These are phyloP conservation scores for Drosophila diplacantha DNA, from an alignment of 2,888 invertebrate genomes.

Conservation along the genomic window DNA sequence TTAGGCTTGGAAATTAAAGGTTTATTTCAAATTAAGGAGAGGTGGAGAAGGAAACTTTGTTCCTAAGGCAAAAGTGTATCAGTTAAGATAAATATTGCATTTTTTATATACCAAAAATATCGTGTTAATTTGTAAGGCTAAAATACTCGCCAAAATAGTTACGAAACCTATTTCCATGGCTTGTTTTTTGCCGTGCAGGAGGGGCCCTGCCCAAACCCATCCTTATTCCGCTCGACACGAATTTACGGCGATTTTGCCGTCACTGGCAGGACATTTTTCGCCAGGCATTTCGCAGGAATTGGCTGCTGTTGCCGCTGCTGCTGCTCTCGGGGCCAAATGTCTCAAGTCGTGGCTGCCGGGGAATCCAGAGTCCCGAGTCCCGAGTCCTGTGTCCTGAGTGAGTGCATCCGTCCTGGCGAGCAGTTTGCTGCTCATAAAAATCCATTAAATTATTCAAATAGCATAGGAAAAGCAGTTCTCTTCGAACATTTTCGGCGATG, in stretches of 20 bases:
- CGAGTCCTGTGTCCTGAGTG: conserved; percentile 20
- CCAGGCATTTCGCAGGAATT: conserved; percentile 14
- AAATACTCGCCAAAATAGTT: background rate
- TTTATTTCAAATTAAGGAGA: too few species aligned
- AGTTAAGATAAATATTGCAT: too few species aligned
- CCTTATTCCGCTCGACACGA: conserved; percentile 44
- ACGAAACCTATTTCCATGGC: background rate
- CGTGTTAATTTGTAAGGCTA: too few species aligned
- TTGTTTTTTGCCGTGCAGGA: background rate
- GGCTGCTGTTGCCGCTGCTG: conserved; percentile 10
- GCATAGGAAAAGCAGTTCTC: conserved; percentile 60
- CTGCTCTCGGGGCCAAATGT: conserved; percentile 21
- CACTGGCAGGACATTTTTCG: conserved; percentile 44
- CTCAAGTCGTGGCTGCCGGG: conserved; percentile 30
- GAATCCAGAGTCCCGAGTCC: conserved; percentile 17
- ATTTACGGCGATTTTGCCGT: conserved; percentile 56
- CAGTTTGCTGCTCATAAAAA: conserved; percentile 74
- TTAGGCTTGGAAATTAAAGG: too few species aligned
- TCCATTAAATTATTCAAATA: conserved; percentile 74
- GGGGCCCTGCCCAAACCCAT: conserved; percentile 8
- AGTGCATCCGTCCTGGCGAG: conserved; percentile 58
- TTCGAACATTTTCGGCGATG: conserved; percentile 16
- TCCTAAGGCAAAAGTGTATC: too few species aligned
- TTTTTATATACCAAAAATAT: too few species aligned
- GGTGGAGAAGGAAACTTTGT: too few species aligned